Evolutionary conservation across 1,140 invertebrate species (phyloP), one percentile per base, ranked within the genome.

Genomic region (Sycobia sp.): DNA sequence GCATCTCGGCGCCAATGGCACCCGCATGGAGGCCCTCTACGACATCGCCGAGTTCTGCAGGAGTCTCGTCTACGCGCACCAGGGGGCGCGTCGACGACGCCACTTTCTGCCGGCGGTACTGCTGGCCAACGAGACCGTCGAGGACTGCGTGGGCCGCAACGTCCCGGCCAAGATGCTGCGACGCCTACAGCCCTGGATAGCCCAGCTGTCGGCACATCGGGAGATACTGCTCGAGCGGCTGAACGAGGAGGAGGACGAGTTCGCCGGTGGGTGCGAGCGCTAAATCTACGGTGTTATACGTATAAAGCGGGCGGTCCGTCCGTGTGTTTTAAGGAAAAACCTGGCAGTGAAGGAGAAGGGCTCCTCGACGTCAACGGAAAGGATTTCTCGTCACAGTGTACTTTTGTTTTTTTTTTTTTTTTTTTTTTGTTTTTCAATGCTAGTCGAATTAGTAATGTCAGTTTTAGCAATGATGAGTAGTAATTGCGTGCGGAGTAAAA

Each of bases 91-190:
- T 11, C 57, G 51, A 9, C 62, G 66, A 7, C 62, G 14, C 23
- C 70, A 69, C 9, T 74, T 76, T 25, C 67, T 70, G 29, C 60
- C 62, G 18, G 72, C 68, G 0, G 67, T 78, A n/a, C 67, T 65
- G 23, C 68, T 71, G 14, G 75, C 69, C 0, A 74, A 69, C 39
- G 72, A 76, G 63, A 73, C 74, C 1, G 63, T 79, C 29, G 73
- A 79, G 56, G 69, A 77, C 63, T 79, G 76, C 53, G 63, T 78
- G 13, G 78, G 78, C 0, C 55, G 38, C 1, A 77, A 79, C 32
- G 50, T 65, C 70, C 71, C 13, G 38, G 47, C 11, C 13, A 18
- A 29, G 3, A 50, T 34, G 4, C 18, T 79, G 0, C 2, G 49
- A 9, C 56, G 69, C 11, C 61, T 79, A 13, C 69, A 67, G 7